These are phyloP conservation scores for Sesamia inferens DNA, from an alignment of 2,888 invertebrate species.

Conservation along the genomic window DNA sequence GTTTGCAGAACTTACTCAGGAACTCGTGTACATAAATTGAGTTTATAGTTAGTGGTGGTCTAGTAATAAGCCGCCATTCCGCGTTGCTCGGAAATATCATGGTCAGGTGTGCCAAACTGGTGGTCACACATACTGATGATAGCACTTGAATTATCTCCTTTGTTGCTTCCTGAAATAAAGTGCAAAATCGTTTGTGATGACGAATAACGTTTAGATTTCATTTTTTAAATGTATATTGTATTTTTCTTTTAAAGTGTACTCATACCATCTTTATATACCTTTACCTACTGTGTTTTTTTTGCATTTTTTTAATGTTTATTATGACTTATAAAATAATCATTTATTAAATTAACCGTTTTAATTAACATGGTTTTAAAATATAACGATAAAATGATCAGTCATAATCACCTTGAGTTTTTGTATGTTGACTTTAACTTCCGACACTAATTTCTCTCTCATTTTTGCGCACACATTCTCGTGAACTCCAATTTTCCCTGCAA, in stretches of 20 bases:
- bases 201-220: background rate
- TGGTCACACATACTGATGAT: slow-evolving; percentile 93
- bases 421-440: slow-evolving; percentile 94
- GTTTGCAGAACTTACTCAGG: slow-evolving; percentile 88
- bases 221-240: background rate
- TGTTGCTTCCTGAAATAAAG: slow-evolving; percentile 91
- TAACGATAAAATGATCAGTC: background rate
- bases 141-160: slow-evolving; percentile 93
- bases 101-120: slow-evolving; percentile 94
- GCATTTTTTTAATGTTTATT: background rate
- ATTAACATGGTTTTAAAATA: background rate
- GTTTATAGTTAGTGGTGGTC: slow-evolving; percentile 72
- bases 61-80: slow-evolving; percentile 90
- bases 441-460: slow-evolving; percentile 94
- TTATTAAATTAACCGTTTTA: background rate
- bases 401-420: slow-evolving; percentile 92
- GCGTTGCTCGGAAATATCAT: slow-evolving; percentile 94
- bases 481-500: slow-evolving; percentile 91
- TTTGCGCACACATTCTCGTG: slow-evolving; percentile 95
- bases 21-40: slow-evolving; percentile 93
- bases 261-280: too few relatives aligned
- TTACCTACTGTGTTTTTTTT: too few relatives aligned
- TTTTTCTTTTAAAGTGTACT: background rate
- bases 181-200: background rate
- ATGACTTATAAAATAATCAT: background rate